Base-by-base conservation (phyloP, 2,888 invertebrate species). In the Nebria brevicollis region DNA sequence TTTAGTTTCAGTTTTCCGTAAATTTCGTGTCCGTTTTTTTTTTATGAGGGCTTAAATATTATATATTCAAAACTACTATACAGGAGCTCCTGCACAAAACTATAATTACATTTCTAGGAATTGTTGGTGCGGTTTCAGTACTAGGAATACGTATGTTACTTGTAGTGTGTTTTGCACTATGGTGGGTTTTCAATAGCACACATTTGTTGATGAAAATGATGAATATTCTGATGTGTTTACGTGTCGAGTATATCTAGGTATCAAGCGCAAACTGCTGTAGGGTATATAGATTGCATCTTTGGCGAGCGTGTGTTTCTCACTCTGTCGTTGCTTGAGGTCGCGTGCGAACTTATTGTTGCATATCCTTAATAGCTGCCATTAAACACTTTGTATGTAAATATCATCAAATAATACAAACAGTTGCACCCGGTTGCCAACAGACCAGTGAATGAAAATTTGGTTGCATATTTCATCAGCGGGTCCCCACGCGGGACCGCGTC, bases 371-470 rank as follows among this genome's bases (percentile, higher is more conserved):
- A 54, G 75, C 68, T 42, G 26, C 43, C 79, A 75, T 80, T 80
- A 80, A 80, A 80, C 79, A 80, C 75, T 80, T 74, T 80, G 74
- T 79, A 79, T 79, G 79, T 74, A 72, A 78, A 54, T 75, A 70
- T 34, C 64, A 25, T 26, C 70, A 70, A 70, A 15, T 11, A 25
- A 75, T 10, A 73, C 78, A 80, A 75, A 42, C 79, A 75, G 79
- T 65, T 80, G 75, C 75, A 72, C 15, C 25, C 6, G 64, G 66
- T n/a, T 42, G 15, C 5, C 77, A 54, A 72, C 34, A 42, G 41
- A 54, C 64, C 34, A 42, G 41, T 73, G 73, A 73, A 73, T 73
- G 73, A 73, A 73, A 20, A 6, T 43, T 26, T 34, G 41, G 15
- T 11, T 73, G 73, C 42, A 73, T 73, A 73, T 73, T 73, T 73